Conservation (phyloP, 2,888 invertebrate species). For the Allolobophora icterica region DNA sequence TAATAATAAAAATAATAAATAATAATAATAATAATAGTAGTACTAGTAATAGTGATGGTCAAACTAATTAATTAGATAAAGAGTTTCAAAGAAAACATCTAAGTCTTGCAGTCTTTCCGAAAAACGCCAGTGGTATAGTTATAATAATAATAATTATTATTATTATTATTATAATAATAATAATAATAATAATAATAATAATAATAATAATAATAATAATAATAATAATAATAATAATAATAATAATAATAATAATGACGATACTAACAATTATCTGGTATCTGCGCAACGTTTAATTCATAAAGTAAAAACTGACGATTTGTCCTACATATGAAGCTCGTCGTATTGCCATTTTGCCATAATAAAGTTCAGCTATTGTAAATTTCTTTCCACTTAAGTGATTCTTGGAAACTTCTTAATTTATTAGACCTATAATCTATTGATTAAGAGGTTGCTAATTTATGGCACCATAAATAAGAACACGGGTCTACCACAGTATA, state of each 20-base stretch:
- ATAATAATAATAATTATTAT: too few species aligned
- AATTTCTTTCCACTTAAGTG: neutral
- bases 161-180: too few species aligned
- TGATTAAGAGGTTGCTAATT: neutral
- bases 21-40: neutral
- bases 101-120: too few species aligned
- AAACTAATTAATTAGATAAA: too few species aligned
- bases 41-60: neutral
- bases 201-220: slow-evolving; percentile 13
- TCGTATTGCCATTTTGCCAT: too few species aligned
- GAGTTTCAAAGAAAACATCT: too few species aligned
- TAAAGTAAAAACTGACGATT: too few species aligned
- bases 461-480: neutral
- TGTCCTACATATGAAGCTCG: too few species aligned
- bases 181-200: neutral
- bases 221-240: neutral
- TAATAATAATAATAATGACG: neutral
- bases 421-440: neutral
- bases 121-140: too few species aligned
- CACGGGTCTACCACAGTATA: too few species aligned
- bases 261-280: too few species aligned
- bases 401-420: neutral
- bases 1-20: neutral
- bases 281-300: neutral
- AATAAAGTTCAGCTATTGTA: neutral